Base-by-base conservation (phyloP, 92 coral and sea anemone species). In the Epizoanthus stellaris region DNA sequence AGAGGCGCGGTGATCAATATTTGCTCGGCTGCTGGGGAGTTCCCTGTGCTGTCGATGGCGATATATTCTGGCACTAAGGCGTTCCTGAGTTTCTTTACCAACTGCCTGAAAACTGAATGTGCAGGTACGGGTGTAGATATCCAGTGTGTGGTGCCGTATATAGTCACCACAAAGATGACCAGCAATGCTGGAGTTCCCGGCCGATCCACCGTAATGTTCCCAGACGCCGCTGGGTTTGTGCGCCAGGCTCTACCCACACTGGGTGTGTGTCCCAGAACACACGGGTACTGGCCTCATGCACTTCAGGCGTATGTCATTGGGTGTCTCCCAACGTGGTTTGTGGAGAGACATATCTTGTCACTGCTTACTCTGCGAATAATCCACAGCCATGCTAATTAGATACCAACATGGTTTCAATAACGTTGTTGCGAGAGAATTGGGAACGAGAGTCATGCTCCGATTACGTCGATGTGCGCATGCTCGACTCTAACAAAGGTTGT, bases 251-350 rank as follows among this genome's bases (percentile, higher is more conserved):
- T 91, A 82, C 89, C 89, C 42, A 91, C 96, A 6, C 86, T 95
- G 62, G 98, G 98, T 67, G 86, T 84, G 75, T 86, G 81, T 40
- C 80, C 87, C 23, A 69, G 87, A 92, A 91, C 97, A 21, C 66
- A 77, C 77, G 98, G 97, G 36, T 95, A 83, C 84, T 95, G 97
- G 98, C 85, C 91, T 54, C 98, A 95, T 61, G 89, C 94, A 4
- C 87, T 95, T 45, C 90, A 82, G 88, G 98, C 94, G 73, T 69
- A 87, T 76, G 17, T 87, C 63, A 67, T 88, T 34, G 87, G 88
- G 3, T 74, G 88, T 40, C 2, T 91, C 4, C 97, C 97, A 12
- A 63, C 23, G 3, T 82, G 92, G 92, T 15, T 93, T 20, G 86
- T 86, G 42, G 70, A 81, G 49, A 90, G 67, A 3, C 14, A 88